Evolutionary conservation across 1,140 invertebrate species (phyloP).

Genomic region (Pogonomyrmex barbatus): DNA sequence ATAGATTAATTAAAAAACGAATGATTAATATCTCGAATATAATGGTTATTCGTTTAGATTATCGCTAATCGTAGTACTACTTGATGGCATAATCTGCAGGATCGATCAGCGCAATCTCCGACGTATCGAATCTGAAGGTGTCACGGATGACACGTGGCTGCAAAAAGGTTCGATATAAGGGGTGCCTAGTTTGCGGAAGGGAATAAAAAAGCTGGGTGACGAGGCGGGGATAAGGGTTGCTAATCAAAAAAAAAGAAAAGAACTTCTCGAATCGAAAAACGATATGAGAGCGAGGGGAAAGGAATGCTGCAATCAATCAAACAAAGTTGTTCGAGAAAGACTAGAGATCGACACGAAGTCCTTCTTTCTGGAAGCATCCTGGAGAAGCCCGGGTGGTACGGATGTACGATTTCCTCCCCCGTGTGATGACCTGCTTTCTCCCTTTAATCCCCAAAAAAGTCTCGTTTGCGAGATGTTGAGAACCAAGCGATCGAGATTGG

Average conservation of each 20-base stretch:
- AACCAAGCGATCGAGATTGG: background rate
- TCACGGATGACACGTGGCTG: constrained; percentile 21
- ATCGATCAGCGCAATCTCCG: constrained; percentile 54
- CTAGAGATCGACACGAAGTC: constrained; percentile 37
- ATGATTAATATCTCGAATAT: background rate
- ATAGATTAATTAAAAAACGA: background rate
- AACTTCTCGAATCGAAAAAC: background rate
- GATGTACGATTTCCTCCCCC: constrained; percentile 4
- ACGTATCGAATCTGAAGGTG: constrained; percentile 51
- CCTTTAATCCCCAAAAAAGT: constrained; percentile 49
- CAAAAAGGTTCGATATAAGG: constrained; percentile 36
- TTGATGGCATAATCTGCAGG: constrained; percentile 31
- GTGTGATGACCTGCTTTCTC: constrained; percentile 33
- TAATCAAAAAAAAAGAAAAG: constrained; percentile 9
- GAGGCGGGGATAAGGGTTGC: constrained; percentile 8
- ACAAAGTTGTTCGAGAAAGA: constrained; percentile 49
- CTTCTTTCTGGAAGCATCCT: background rate
- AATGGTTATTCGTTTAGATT: constrained; percentile 35
- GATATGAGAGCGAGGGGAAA: background rate
- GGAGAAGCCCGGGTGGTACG: constrained; percentile 15
- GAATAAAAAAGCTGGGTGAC: background rate
- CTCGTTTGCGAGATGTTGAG: constrained; percentile 51
- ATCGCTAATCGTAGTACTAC: constrained; percentile 15
- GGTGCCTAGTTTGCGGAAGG: background rate
- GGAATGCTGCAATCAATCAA: constrained; percentile 56